A percentile compares a stretch with the other conserved stretches of the same genome.
Conservation (phyloP, 1,140 invertebrate genomes). For the Camponotus floridanus region DNA sequence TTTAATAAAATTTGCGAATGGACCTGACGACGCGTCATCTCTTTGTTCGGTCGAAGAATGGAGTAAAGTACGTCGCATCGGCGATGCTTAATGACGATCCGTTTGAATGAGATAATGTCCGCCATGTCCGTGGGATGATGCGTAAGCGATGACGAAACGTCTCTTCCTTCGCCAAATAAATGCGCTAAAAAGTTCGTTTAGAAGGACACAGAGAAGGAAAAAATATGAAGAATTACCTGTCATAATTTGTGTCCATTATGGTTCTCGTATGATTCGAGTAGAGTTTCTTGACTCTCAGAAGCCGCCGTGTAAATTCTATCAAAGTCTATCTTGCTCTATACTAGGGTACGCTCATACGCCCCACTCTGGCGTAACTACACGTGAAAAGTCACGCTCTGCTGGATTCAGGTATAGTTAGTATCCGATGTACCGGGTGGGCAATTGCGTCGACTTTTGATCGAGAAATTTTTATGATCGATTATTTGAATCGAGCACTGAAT, state of each 20-base stretch:
- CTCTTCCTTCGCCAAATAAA: constrained; percentile 53
- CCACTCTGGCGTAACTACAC: constrained; percentile 76
- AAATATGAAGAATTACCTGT: constrained; percentile 58
- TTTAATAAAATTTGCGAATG: constrained; percentile 47
- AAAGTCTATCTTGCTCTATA: constrained; percentile 76
- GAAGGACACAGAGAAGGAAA: constrained; percentile 8
- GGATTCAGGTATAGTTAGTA: constrained; percentile 78
- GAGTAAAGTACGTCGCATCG: constrained; percentile 16
- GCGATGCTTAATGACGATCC: constrained; percentile 49
- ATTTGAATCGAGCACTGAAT: neutral
- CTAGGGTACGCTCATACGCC: constrained; percentile 64
- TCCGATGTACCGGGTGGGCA: constrained; percentile 80
- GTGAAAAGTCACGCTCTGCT: constrained; percentile 84
- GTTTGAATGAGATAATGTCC: constrained; percentile 59
- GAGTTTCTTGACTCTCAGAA: constrained; percentile 68
- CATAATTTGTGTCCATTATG: constrained; percentile 69
- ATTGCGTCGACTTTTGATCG: neutral
- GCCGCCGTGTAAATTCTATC: constrained; percentile 80
- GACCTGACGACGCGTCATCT: neutral
- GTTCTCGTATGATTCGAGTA: constrained; percentile 50
- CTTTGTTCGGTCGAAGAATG: constrained; percentile 43
- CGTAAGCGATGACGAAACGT: neutral
- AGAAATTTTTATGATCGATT: constrained; percentile 19
- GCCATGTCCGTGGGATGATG: constrained; percentile 7
- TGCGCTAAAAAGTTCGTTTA: constrained; percentile 27